phyloP scores from a whole-genome alignment of 2,888 invertebrate species.

The Sicus ferrugineus region DNA sequence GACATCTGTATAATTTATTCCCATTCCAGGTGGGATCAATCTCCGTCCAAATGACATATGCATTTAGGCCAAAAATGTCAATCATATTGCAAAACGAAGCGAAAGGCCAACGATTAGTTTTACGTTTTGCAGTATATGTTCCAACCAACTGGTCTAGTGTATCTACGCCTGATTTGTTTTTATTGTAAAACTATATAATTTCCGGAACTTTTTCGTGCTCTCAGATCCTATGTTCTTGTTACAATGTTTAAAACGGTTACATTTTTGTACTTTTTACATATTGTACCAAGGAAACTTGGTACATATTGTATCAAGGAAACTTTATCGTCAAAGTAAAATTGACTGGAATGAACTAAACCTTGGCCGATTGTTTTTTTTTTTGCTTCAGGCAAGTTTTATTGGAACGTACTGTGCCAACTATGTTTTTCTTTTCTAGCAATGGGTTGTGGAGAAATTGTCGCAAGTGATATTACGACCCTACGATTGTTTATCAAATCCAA shows the following conservation, averaged over 20 bases:
- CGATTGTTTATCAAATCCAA: no score
- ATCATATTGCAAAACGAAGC: conserved; percentile 22
- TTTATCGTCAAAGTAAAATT: no score
- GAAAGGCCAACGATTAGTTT: conserved; percentile 31
- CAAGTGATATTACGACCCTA: no score
- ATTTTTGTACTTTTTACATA: neutral
- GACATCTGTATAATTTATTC: neutral
- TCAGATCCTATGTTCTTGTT: neutral
- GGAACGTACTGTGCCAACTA: no score
- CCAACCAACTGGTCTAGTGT: conserved; percentile 29
- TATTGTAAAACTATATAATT: conserved; percentile 29
- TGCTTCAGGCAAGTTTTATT: no score
- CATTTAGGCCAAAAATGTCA: conserved; percentile 13
- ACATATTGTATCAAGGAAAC: no score
- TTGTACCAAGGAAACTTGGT: no score
- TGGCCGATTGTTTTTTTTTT: no score
- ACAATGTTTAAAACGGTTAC: neutral
- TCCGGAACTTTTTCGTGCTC: conserved; percentile 13
- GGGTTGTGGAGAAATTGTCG: no score
- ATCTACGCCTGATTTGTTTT: conserved; percentile 29
- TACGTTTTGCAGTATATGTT: conserved; percentile 28
- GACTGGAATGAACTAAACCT: no score
- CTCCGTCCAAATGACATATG: conserved; percentile 3
- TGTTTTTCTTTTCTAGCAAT: no score
- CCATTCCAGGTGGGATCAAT: neutral